phyloP scores from a whole-genome alignment of 30 jellyfish, hydroid and myxozoan genomes.

The Nemopilema nomurai region DNA sequence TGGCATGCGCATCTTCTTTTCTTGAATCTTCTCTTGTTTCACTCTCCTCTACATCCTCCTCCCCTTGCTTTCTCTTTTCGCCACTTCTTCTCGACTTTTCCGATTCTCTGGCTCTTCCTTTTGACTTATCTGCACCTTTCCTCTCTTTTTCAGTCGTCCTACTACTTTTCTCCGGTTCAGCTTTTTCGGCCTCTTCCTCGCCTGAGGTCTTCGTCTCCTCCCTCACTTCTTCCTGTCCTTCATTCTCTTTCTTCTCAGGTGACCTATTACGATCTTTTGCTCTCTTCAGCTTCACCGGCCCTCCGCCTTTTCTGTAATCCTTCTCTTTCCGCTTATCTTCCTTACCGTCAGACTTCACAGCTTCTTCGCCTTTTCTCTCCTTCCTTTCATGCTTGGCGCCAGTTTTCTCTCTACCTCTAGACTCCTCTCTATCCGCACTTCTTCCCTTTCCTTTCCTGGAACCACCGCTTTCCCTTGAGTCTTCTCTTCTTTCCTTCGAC shows the following conservation, averaged over 20 bases:
- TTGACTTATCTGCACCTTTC: slow-evolving; percentile 17
- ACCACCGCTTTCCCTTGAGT: not conserved
- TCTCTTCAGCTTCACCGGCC: slow-evolving; percentile 63
- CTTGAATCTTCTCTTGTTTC: slow-evolving; percentile 7
- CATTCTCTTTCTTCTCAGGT: slow-evolving; percentile 36
- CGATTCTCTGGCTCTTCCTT: not conserved
- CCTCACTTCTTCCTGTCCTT: slow-evolving; percentile 23
- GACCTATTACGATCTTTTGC: slow-evolving; percentile 45
- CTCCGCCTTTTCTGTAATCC: slow-evolving; percentile 38
- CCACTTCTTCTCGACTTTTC: slow-evolving; percentile 15
- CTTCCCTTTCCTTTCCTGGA: not conserved
- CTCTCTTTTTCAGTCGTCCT: slow-evolving; percentile 45
- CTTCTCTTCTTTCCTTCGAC: slow-evolving; percentile 35
- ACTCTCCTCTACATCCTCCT: slow-evolving; percentile 22
- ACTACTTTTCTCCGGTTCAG: slow-evolving; percentile 28
- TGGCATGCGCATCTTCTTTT: slow-evolving; percentile 31
- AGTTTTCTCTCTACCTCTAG: slow-evolving; percentile 1
- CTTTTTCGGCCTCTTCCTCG: slow-evolving; percentile 46
- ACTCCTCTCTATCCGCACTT: not conserved
- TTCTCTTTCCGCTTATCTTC: slow-evolving; percentile 5
- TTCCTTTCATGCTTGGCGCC: slow-evolving; percentile 4
- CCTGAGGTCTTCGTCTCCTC: slow-evolving; percentile 58
- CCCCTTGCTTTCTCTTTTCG: slow-evolving; percentile 17
- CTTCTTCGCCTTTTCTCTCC: slow-evolving; percentile 2
- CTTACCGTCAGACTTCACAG: not conserved